Evolutionary conservation across 2,888 invertebrate species (phyloP).

Genomic region (Biston betularia): DNA sequence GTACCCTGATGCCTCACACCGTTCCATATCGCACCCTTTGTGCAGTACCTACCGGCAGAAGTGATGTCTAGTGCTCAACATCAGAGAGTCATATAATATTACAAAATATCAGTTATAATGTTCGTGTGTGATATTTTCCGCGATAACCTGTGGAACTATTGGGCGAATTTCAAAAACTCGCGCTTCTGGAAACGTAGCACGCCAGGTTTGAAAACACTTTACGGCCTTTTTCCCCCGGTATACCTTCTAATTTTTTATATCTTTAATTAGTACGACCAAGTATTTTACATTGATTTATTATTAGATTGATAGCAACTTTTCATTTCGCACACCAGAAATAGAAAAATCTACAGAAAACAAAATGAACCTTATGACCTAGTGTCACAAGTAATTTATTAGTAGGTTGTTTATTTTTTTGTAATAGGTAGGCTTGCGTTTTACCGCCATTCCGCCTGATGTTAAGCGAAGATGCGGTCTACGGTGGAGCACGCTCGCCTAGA

Average conservation of each 20-base stretch:
- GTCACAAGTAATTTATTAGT: too few species aligned
- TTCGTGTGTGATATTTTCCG: constrained; percentile 29
- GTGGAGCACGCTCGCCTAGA: too few species aligned
- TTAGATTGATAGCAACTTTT: too few species aligned
- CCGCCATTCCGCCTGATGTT: too few species aligned
- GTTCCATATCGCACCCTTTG: background rate
- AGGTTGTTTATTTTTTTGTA: too few species aligned
- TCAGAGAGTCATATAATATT: background rate
- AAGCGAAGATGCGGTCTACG: too few species aligned
- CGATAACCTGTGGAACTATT: constrained; percentile 22
- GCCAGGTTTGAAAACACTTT: constrained; percentile 22
- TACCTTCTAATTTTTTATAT: background rate
- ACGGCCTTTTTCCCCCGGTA: background rate
- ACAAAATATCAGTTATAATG: constrained; percentile 22
- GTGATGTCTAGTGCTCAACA: constrained; percentile 14
- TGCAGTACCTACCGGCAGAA: background rate
- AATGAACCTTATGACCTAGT: too few species aligned
- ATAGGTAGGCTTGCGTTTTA: too few species aligned
- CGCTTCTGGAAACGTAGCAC: constrained; percentile 24
- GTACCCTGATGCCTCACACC: constrained; percentile 3
- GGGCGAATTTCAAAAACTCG: constrained; percentile 21
- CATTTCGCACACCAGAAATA: too few species aligned
- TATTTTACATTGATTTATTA: too few species aligned
- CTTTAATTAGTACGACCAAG: too few species aligned
- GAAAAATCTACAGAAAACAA: too few species aligned